A percentile compares a stretch with the other conserved stretches of the same genome.
phyloP scores from a whole-genome alignment of 2,888 invertebrate species.

The Coelinius sp. region DNA sequence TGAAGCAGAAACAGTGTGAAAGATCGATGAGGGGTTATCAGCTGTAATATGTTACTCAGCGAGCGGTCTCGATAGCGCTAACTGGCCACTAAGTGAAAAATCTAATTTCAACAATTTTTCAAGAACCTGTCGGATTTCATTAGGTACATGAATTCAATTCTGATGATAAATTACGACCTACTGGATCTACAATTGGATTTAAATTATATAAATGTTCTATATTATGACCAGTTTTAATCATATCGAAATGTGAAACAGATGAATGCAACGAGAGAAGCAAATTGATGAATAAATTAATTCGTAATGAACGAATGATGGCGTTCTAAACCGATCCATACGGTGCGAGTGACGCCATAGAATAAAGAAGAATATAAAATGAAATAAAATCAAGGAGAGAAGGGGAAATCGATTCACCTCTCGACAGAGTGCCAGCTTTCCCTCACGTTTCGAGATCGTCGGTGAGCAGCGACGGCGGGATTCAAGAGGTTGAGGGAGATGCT shows the following conservation, averaged over 20 bases:
- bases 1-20: conserved; percentile 25
- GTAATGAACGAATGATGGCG: not conserved
- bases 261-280: too few species aligned
- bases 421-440: conserved; percentile 24
- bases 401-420: conserved; percentile 24
- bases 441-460: conserved; percentile 28
- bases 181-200: not conserved
- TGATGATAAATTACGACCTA: not conserved
- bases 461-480: conserved; percentile 39
- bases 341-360: conserved; percentile 8
- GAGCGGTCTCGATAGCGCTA: conserved; percentile 42
- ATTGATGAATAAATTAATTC: not conserved
- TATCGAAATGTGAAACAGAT: too few species aligned
- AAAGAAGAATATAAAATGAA: conserved; percentile 7
- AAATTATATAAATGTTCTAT: not conserved
- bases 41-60: conserved; percentile 43
- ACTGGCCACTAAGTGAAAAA: conserved; percentile 48
- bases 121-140: not conserved
- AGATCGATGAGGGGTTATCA: conserved; percentile 43
- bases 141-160: not conserved
- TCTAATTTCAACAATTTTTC: conserved; percentile 26
- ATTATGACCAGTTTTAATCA: too few species aligned
- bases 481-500: conserved; percentile 18
- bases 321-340: too few species aligned
- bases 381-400: not conserved